Evolutionary conservation across 2,797 vertebrate species (phyloP).

Genomic region (Xenentodon cancila): DNA sequence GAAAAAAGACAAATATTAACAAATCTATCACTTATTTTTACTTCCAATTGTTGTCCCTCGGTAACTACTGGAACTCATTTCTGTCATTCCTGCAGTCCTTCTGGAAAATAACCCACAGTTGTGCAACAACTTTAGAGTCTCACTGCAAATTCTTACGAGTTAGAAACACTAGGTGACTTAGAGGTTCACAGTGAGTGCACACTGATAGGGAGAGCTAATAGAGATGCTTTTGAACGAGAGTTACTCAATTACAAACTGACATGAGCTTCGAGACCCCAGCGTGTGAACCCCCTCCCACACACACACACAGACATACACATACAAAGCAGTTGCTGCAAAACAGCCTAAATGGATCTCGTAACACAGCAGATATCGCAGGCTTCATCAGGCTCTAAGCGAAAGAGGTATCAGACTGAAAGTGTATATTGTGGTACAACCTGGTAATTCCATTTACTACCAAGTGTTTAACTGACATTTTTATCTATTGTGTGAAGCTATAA

Average conservation of each 20-base stretch:
- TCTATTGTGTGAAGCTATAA: conserved; percentile 53
- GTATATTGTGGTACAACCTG: conserved; percentile 51
- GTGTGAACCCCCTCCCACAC: conserved; percentile 31
- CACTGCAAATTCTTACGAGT: conserved; percentile 13
- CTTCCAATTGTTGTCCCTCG: too few species aligned
- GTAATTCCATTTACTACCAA: conserved; percentile 62
- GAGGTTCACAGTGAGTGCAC: conserved; percentile 41
- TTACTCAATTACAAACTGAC: conserved; percentile 73
- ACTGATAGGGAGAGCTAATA: conserved; percentile 66
- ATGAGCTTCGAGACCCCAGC: conserved; percentile 56
- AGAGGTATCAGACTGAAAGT: conserved; percentile 50
- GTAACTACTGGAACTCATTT: too few species aligned
- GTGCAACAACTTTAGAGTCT: neutral
- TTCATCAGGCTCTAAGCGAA: conserved; percentile 62
- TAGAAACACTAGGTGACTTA: conserved; percentile 49
- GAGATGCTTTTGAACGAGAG: conserved; percentile 66
- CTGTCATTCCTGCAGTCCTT: too few species aligned
- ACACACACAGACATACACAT: conserved; percentile 10
- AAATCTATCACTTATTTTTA: too few species aligned
- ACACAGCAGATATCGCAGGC: conserved; percentile 58
- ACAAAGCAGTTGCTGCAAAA: conserved; percentile 26
- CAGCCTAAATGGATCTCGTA: conserved; percentile 59
- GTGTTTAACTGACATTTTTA: conserved; percentile 58
- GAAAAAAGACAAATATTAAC: too few species aligned
- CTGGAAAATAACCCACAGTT: neutral